Evolutionary conservation across 2,113 vertebrate genomes (phyloP).

Genomic region (Leuciscus idus): DNA sequence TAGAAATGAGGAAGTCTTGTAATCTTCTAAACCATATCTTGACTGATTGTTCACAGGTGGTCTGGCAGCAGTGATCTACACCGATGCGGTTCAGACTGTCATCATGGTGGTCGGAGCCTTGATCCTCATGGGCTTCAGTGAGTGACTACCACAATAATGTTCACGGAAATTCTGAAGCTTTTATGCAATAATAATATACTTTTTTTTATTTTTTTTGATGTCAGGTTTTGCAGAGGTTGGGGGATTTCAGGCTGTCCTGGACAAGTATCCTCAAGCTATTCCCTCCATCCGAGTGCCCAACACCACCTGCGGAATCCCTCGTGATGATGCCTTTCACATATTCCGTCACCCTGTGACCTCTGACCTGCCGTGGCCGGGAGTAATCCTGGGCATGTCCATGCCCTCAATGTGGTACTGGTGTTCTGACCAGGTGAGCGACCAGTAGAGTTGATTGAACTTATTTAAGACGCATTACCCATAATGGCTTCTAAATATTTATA

Average conservation of each 20-base stretch:
- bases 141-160: constrained; percentile 66
- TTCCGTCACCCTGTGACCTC: constrained; percentile 90
- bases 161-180: no score
- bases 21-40: background rate
- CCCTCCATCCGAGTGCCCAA: constrained; percentile 81
- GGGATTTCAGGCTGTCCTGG: constrained; percentile 83
- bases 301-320: constrained; percentile 88
- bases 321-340: constrained; percentile 89
- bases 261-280: constrained; percentile 82
- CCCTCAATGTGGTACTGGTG: constrained; percentile 99
- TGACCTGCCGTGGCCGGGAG: constrained; percentile 94
- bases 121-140: constrained; percentile 87
- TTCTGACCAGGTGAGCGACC: constrained; percentile 87
- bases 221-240: constrained; percentile 89
- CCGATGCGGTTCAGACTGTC: constrained; percentile 88
- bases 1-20: background rate
- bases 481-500: background rate
- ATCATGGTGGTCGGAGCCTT: constrained; percentile 92
- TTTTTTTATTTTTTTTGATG: background rate
- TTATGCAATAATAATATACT: background rate
- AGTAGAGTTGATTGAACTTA: background rate
- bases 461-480: background rate
- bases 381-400: constrained; percentile 92
- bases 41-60: constrained; percentile 79
- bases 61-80: constrained; percentile 97